Evolutionary conservation across 2,113 vertebrate species (phyloP).

Genomic region (Neodontobutis hainanensis): DNA sequence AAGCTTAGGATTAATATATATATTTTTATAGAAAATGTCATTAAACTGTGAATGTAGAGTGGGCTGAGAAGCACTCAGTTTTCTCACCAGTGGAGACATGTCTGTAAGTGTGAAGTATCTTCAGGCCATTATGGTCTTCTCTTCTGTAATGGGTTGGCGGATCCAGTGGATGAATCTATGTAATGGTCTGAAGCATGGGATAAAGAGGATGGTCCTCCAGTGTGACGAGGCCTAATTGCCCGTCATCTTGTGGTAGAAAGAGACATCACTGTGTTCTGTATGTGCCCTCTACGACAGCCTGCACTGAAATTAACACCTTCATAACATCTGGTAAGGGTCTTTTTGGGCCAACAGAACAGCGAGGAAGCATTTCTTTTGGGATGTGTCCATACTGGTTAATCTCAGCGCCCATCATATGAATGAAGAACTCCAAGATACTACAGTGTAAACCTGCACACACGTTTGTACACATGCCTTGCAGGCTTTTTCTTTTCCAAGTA

Average conservation of each 20-base stretch:
- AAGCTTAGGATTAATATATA: constrained; percentile 28
- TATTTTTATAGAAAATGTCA: constrained; percentile 20
- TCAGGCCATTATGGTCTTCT: constrained; percentile 61
- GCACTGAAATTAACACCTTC: constrained; percentile 77
- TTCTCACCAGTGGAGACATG: constrained; percentile 21
- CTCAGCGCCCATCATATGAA: constrained; percentile 28
- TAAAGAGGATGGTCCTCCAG: constrained; percentile 69
- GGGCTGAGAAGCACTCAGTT: constrained; percentile 21
- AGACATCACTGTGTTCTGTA: constrained; percentile 74
- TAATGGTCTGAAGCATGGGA: constrained; percentile 66
- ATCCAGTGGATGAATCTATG: constrained; percentile 67
- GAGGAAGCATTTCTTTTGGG: constrained; percentile 55
- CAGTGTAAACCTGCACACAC: constrained; percentile 21
- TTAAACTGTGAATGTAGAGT: constrained; percentile 12
- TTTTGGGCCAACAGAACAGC: constrained; percentile 71
- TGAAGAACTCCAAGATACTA: constrained; percentile 6
- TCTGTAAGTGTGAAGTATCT: constrained; percentile 59
- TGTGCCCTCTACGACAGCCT: constrained; percentile 65
- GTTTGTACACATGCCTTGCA: constrained; percentile 16
- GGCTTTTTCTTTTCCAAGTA: constrained; percentile 39
- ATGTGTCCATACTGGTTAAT: constrained; percentile 55
- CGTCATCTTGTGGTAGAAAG: constrained; percentile 69
- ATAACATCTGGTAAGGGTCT: constrained; percentile 78
- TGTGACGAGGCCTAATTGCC: constrained; percentile 78
- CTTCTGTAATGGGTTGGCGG: constrained; percentile 58